Conservation (phyloP, 2,797 vertebrate genomes). For the Arctocebus calabarensis region DNA sequence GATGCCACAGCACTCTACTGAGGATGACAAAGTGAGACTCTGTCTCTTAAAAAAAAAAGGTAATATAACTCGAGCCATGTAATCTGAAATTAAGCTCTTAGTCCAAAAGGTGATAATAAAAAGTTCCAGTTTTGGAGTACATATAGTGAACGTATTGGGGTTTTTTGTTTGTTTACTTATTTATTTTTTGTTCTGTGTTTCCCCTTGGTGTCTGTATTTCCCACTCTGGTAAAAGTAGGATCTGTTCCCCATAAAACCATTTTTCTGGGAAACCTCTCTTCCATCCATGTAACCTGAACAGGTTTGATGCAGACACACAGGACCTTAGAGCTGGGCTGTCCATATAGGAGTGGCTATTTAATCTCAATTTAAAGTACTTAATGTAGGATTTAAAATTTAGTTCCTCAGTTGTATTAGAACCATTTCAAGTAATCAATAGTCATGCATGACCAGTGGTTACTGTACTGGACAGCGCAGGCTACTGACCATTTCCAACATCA, state of each 20-base stretch:
- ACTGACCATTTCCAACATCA: background rate
- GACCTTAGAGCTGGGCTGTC: background rate
- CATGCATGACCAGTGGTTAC: background rate
- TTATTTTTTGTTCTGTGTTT: background rate
- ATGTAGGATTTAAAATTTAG: slow-evolving; percentile 3
- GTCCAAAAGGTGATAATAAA: background rate
- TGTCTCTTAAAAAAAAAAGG: too few species aligned
- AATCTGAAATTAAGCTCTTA: slow-evolving; percentile 26
- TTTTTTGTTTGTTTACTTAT: background rate
- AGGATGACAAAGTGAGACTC: too few species aligned
- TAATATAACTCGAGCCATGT: background rate
- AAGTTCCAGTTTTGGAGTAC: background rate
- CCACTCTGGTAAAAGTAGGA: background rate
- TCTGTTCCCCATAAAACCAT: background rate
- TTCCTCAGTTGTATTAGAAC: background rate
- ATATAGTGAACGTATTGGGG: background rate
- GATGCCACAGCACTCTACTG: too few species aligned
- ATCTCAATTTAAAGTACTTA: slow-evolving; percentile 40
- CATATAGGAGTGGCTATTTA: background rate
- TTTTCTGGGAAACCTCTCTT: background rate
- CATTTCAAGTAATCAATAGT: background rate
- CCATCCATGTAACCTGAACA: background rate
- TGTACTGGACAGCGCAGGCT: background rate
- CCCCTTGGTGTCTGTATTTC: background rate
- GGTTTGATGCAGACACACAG: background rate